Conservation (phyloP, 1,140 invertebrate genomes). For the Caerostris darwini region DNA sequence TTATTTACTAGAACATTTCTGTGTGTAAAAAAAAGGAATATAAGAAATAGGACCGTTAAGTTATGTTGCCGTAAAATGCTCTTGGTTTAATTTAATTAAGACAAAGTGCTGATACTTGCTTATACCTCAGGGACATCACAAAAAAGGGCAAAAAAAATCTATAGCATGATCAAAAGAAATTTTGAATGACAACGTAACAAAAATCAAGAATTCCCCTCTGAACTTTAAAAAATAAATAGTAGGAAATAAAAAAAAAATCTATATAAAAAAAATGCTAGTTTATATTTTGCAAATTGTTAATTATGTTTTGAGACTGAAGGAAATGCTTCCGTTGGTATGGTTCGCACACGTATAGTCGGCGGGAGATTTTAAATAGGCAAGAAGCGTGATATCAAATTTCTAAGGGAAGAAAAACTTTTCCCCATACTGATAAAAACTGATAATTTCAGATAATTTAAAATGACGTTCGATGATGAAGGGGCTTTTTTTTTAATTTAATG, state of each 20-base stretch:
- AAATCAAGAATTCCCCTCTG: background rate
- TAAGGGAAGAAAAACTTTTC: background rate
- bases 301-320: conserved; percentile 37
- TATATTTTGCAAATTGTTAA: conserved; percentile 68
- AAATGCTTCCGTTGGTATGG: background rate
- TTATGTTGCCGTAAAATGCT: conserved; percentile 72
- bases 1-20: conserved; percentile 38
- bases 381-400: conserved; percentile 28
- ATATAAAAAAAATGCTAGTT: conserved; percentile 25
- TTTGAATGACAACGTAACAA: background rate
- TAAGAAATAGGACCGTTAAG: conserved; percentile 57
- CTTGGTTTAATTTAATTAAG: conserved; percentile 76
- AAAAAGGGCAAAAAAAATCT: too few relatives aligned
- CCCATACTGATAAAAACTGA: background rate
- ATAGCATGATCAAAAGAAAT: conserved; percentile 61
- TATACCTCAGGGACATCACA: conserved; percentile 37
- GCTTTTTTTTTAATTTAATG: background rate
- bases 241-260: conserved; percentile 40
- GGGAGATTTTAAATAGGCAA: conserved; percentile 15
- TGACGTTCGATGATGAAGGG: conserved; percentile 7
- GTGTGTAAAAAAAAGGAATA: background rate
- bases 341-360: too few relatives aligned
- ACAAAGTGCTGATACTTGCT: conserved; percentile 71
- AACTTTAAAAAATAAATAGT: conserved; percentile 72
- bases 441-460: conserved; percentile 42